Base-by-base conservation (phyloP, 2,888 invertebrate genomes). In the Lepidonotus clava region DNA sequence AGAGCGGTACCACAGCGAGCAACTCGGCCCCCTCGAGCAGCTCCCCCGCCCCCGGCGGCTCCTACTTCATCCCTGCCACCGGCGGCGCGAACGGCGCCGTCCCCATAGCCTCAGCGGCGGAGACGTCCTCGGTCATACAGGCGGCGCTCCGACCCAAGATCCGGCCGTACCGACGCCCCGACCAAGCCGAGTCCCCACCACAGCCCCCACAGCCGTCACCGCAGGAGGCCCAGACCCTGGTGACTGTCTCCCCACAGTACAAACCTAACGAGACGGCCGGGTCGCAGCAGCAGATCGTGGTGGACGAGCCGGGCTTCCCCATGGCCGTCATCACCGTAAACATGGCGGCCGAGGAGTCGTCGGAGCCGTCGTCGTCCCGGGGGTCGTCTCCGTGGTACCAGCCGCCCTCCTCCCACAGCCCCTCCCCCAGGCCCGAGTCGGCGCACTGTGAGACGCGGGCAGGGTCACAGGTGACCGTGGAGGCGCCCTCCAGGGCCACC, bases 281-380 rank as follows among this genome's bases (percentile, higher is more conserved):
- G 34, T 38, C 34, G 14, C 71, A 71, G 71, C 71, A 71, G 71
- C 71, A 71, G 36, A 71, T 71, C 24, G 71, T 71, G 14, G 71
- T 71, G 21, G 71, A 71, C 36, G 71, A 71, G 71, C 71, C 71
- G 8, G 71, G 71, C 2, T 71, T 71, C 71, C 71, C 71, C 8
- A 71, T 71, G 71, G 71, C 71, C 0, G 38, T 38, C 5, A 71
- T 71, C 34, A 71, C 71, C 1, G 71, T 71, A 14, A 11, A 36
- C 14, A 71, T 71, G 71, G 71, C 34, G 38, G 36, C 36, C 4
- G 36, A 71, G 38, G 21, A 34, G 0, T 18, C 18, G 36, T 46
- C 46, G 8, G 46, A 46, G 8, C 36, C 34, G 8, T 11, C 34
- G 36, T 11, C 8, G 36, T 18, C 34, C 11, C 8, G 1, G 36